These are phyloP conservation scores for Eristalis arbustorum DNA, from an alignment of 2,888 invertebrate genomes.

Conservation along the genomic window DNA sequence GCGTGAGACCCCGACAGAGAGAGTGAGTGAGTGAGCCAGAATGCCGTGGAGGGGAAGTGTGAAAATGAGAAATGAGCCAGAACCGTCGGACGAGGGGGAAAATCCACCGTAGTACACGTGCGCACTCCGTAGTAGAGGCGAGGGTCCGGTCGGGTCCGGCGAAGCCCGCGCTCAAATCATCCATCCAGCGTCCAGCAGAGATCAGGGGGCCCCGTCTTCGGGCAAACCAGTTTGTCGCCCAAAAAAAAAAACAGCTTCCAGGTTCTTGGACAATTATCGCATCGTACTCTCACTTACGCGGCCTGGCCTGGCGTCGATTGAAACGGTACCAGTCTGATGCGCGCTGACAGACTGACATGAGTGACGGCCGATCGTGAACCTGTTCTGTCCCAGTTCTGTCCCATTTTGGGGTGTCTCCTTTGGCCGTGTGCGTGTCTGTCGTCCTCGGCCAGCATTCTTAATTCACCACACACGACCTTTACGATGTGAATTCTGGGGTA, in stretches of 20 bases:
- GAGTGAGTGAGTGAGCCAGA: conserved; percentile 1
- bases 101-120: conserved; percentile 50
- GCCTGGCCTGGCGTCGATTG: conserved; percentile 27
- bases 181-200: not conserved
- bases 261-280: conserved; percentile 12
- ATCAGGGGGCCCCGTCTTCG: not conserved
- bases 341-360: not conserved
- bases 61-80: conserved; percentile 38
- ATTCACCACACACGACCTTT: conserved; percentile 54
- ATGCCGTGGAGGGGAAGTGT: conserved; percentile 27
- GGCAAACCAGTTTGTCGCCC: conserved; percentile 48
- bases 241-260: not conserved
- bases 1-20: not conserved
- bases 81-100: conserved; percentile 1
- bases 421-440: not conserved
- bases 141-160: not conserved
- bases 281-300: conserved; percentile 54
- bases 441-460: conserved; percentile 38
- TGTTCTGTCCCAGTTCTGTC: conserved; percentile 39
- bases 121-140: conserved; percentile 39
- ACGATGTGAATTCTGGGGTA: conserved; percentile 10
- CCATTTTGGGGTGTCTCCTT: conserved; percentile 23
- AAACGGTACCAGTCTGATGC: conserved; percentile 37
- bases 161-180: conserved; percentile 42
- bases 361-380: conserved; percentile 20